phyloP scores from a whole-genome alignment of 2,888 invertebrate species.

The Ormyrus nitidulus region DNA sequence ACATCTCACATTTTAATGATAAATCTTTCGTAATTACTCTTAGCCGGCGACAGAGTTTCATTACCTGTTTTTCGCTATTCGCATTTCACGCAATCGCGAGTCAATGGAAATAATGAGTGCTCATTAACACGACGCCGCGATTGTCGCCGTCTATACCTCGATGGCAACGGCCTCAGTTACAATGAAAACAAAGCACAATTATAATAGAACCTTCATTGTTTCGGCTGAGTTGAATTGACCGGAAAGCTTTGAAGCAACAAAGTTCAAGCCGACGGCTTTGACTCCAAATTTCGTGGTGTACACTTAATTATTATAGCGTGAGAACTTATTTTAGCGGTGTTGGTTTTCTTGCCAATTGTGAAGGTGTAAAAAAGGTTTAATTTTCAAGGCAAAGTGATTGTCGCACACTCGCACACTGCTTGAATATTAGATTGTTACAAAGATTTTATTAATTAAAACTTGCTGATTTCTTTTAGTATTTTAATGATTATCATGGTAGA shows the following conservation, averaged over 20 bases:
- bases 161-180: slow-evolving; percentile 42
- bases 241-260: slow-evolving; percentile 21
- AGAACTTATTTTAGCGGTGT: slow-evolving; percentile 28
- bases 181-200: slow-evolving; percentile 65
- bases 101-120: slow-evolving; percentile 63
- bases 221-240: slow-evolving; percentile 24
- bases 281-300: neutral
- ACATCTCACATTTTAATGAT: slow-evolving; percentile 14
- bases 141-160: slow-evolving; percentile 57
- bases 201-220: slow-evolving; percentile 16
- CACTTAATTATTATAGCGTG: slow-evolving; percentile 2
- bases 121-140: slow-evolving; percentile 61
- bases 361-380: neutral
- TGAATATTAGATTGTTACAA: slow-evolving; percentile 31
- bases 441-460: slow-evolving; percentile 12
- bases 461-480: too few relatives aligned
- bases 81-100: slow-evolving; percentile 26
- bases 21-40: neutral
- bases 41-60: too few relatives aligned
- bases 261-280: neutral
- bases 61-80: slow-evolving; percentile 22
- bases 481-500: slow-evolving; percentile 12
- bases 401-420: neutral
- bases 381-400: slow-evolving; percentile 9
- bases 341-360: slow-evolving; percentile 3